Conservation (phyloP, 2,113 vertebrate species). For the Chloropsis hardwickii region DNA sequence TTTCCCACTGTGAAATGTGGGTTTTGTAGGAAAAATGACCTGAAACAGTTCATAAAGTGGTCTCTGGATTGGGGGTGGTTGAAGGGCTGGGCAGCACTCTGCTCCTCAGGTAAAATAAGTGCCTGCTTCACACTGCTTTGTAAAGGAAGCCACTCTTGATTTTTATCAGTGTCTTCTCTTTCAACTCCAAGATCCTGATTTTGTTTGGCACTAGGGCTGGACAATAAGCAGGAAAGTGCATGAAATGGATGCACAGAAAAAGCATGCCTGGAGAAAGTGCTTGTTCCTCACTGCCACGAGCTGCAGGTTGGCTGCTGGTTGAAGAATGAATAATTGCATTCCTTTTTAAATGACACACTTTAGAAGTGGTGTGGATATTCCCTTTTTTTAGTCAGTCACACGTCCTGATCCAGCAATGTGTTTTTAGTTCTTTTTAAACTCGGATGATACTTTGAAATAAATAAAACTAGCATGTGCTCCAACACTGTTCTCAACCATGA, state of each 20-base stretch:
- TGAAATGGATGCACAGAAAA: not conserved
- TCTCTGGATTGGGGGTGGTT: not conserved
- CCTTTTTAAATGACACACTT: slow-evolving; percentile 26
- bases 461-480: not conserved
- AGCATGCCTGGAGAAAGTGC: not conserved
- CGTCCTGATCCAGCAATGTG: not conserved
- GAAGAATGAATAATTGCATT: slow-evolving; percentile 6
- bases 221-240: not conserved
- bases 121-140: not conserved
- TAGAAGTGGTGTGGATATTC: not conserved
- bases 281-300: not conserved
- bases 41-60: not conserved
- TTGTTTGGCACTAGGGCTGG: not conserved
- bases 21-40: not conserved
- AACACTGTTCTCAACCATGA: not conserved
- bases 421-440: slow-evolving; percentile 19
- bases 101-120: not conserved
- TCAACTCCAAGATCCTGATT: not conserved
- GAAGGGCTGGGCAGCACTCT: not conserved
- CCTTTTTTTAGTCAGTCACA: not conserved
- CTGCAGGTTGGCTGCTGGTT: not conserved
- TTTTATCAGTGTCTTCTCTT: not conserved
- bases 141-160: not conserved
- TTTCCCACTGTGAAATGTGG: not conserved
- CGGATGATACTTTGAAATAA: not conserved